phyloP scores from a whole-genome alignment of 2,888 invertebrate species.

The Polietes domitor region DNA sequence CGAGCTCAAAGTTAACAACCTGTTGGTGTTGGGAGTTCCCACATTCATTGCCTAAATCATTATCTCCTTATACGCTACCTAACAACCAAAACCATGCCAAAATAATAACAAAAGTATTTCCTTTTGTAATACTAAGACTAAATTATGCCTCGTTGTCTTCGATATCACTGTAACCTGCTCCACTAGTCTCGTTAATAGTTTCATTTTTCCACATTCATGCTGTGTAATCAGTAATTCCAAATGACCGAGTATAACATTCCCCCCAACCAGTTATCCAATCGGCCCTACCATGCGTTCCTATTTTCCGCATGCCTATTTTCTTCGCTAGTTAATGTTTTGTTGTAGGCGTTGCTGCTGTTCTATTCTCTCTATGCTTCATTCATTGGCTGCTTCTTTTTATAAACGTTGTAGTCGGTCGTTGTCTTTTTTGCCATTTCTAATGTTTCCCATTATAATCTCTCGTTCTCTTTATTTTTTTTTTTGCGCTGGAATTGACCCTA shows the following conservation, averaged over 20 bases:
- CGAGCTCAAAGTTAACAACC: too few species aligned
- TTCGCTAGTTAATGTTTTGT: conserved; percentile 28
- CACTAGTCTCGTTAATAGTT: conserved; percentile 27
- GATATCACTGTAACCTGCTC: conserved; percentile 9
- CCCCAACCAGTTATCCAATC: neutral
- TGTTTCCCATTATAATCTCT: conserved; percentile 14
- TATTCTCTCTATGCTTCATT: too few species aligned
- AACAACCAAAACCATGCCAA: neutral
- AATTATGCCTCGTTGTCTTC: neutral
- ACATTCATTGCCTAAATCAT: too few species aligned
- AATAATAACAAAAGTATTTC: too few species aligned
- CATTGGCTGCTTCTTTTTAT: neutral
- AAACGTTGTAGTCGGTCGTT: neutral
- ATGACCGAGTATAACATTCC: conserved; percentile 20
- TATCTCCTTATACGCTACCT: too few species aligned
- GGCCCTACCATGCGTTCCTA: neutral
- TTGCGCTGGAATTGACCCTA: conserved; percentile 53
- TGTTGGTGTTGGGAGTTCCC: too few species aligned
- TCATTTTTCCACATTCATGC: conserved; percentile 19
- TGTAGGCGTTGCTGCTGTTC: neutral
- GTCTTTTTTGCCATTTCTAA: neutral
- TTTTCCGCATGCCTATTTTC: neutral
- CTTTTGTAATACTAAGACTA: too few species aligned
- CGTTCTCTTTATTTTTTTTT: neutral
- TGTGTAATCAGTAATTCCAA: conserved; percentile 44